Evolutionary conservation across 2,888 invertebrate species (phyloP), one percentile per base, ranked within the genome.

Genomic region (Drosophila eohydei): DNA sequence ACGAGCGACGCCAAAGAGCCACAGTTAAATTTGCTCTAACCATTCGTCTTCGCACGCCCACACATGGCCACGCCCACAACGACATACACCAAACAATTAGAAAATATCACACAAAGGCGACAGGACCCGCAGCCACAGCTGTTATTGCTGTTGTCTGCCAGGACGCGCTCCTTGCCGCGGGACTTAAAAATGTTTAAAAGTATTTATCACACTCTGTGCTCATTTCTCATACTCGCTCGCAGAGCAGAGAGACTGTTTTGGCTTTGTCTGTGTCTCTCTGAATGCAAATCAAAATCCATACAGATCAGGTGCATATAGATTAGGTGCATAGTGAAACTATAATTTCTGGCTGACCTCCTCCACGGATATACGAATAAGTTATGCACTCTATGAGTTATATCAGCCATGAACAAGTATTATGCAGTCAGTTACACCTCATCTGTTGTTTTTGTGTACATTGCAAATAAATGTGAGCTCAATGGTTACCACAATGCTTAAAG

Each of bases 41-140:
- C 59, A 64, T 28, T 28, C 55, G 43, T 36, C 43, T 67, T 28
- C 16, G 4, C 57, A 21, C 43, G 11, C 26, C 16, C 48, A 26
- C 26, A 56, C 41, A 38, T 40, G 34, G 28, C 9, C 48, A 50
- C 64, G 30, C 63, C 41, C 55, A 28, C 43, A 43, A 41, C 50
- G 46, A 52, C 59, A 54, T 50, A 38, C 21, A 48, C 26, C 36
- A 52, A 62, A 67, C 77, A 80, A 66, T 72, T 68, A 78, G 71
- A 68, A 80, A 71, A 62, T 80, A 50, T 48, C 55, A 28, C 61
- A 80, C 52, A 72, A 65, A 65, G 54, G 57, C 51, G 34, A 56
- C 50, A 54, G 36, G 46, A 43, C 12, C 36, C 32, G 32, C 12
- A 28, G 30, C 58, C 46, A 21, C 38, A 55, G 69, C 36, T 46